These are phyloP conservation scores for Oryctolagus cuniculus DNA, from an alignment of 2,113 vertebrate genomes.

Conservation along the genomic window DNA sequence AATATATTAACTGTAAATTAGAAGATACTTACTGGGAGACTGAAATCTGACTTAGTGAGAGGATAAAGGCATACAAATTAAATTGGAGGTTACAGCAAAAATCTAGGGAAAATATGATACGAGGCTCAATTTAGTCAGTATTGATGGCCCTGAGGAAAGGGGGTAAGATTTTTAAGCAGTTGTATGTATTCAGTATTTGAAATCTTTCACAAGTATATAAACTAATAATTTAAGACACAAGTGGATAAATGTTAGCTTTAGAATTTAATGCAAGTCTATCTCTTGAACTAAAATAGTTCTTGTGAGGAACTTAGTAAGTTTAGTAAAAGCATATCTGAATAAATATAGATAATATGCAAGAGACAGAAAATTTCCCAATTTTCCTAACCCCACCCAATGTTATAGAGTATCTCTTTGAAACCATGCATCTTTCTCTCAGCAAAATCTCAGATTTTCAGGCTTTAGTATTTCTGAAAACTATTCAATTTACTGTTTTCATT, in stretches of 20 bases:
- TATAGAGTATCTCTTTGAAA: background rate
- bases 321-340: background rate
- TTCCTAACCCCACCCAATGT: background rate
- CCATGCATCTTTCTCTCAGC: background rate
- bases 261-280: background rate
- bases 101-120: background rate
- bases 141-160: background rate
- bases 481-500: background rate
- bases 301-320: background rate
- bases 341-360: background rate
- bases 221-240: background rate
- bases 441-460: background rate
- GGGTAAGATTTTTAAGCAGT: background rate
- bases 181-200: background rate
- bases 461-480: background rate
- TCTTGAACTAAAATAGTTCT: background rate
- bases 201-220: constrained; percentile 18
- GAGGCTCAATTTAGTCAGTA: background rate
- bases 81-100: background rate
- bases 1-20: background rate
- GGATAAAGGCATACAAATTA: background rate
- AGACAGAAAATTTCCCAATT: background rate
- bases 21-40: background rate
- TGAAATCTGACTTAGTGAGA: background rate
- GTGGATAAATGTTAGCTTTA: background rate